phyloP scores from a whole-genome alignment of 2,888 invertebrate species.

The Oxycera nigricornis region DNA sequence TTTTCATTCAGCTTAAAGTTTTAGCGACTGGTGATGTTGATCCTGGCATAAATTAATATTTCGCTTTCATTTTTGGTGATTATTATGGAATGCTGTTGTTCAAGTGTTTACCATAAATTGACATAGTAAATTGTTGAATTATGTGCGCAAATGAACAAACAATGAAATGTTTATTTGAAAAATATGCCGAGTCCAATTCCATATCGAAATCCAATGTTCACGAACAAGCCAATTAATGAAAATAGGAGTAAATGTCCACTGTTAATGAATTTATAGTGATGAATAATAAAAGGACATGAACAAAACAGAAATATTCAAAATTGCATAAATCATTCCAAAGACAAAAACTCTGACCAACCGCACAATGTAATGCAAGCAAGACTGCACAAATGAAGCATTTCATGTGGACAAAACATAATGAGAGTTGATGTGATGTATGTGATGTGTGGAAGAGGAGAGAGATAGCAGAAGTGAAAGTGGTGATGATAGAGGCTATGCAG shows the following conservation, averaged over 20 bases:
- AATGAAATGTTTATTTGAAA: no score
- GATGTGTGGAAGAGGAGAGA: background rate
- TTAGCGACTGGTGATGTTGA: no score
- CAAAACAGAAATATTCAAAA: slow-evolving; percentile 4
- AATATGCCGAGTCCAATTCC: slow-evolving; percentile 35
- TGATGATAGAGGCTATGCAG: slow-evolving; percentile 24
- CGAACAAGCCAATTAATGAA: slow-evolving; percentile 35
- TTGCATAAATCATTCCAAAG: slow-evolving; percentile 30
- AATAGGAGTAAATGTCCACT: background rate
- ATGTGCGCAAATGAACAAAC: no score
- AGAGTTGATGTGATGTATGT: background rate
- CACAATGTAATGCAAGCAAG: slow-evolving; percentile 35
- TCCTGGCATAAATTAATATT: no score
- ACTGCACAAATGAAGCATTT: slow-evolving; percentile 36
- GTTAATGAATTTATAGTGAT: background rate
- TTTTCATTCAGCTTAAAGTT: no score
- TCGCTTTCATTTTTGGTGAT: no score
- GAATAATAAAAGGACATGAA: slow-evolving; percentile 13
- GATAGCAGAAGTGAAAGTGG: slow-evolving; percentile 10
- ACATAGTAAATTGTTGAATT: no score
- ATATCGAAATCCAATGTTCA: background rate
- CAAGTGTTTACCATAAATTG: no score
- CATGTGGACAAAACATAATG: slow-evolving; percentile 35
- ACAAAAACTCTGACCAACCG: slow-evolving; percentile 41
- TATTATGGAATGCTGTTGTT: no score